These are phyloP conservation scores for Ctenicera cuprea DNA, from an alignment of 2,888 invertebrate species.

Conservation along the genomic window DNA sequence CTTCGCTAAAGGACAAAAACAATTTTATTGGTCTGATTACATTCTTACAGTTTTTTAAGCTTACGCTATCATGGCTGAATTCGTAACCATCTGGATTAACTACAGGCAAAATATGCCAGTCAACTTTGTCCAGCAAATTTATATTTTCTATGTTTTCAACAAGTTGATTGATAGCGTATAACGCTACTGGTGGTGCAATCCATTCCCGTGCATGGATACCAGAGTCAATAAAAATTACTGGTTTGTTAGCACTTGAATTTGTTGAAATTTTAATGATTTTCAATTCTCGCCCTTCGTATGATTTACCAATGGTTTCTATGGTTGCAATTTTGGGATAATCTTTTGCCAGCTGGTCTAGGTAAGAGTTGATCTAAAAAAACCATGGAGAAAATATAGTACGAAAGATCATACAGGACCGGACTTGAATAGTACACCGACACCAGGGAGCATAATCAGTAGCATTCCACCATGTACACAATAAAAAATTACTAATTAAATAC, in stretches of 20 bases:
- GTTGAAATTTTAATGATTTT: constrained; percentile 71
- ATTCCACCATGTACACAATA: too few species aligned
- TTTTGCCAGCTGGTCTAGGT: constrained; percentile 61
- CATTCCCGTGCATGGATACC: constrained; percentile 82
- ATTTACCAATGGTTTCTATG: constrained; percentile 69
- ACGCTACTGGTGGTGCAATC: constrained; percentile 78
- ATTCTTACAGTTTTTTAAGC: not conserved
- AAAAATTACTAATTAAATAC: too few species aligned
- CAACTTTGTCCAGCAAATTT: constrained; percentile 69
- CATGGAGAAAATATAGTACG: too few species aligned
- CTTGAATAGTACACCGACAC: too few species aligned
- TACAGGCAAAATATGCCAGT: constrained; percentile 73
- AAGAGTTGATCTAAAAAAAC: constrained; percentile 67
- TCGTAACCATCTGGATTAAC: constrained; percentile 76
- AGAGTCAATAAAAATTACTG: constrained; percentile 75
- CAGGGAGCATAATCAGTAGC: too few species aligned
- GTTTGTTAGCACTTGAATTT: constrained; percentile 68
- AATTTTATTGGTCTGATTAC: constrained; percentile 69
- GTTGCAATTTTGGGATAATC: constrained; percentile 65
- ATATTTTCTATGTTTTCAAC: constrained; percentile 67
- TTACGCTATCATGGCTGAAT: constrained; percentile 67
- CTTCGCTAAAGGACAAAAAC: constrained; percentile 78
- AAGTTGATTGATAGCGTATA: constrained; percentile 77
- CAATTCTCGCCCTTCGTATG: constrained; percentile 70
- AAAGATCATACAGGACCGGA: too few species aligned